Evolutionary conservation across 2,888 invertebrate genomes (phyloP).

Genomic region (Capitulum mitella): DNA sequence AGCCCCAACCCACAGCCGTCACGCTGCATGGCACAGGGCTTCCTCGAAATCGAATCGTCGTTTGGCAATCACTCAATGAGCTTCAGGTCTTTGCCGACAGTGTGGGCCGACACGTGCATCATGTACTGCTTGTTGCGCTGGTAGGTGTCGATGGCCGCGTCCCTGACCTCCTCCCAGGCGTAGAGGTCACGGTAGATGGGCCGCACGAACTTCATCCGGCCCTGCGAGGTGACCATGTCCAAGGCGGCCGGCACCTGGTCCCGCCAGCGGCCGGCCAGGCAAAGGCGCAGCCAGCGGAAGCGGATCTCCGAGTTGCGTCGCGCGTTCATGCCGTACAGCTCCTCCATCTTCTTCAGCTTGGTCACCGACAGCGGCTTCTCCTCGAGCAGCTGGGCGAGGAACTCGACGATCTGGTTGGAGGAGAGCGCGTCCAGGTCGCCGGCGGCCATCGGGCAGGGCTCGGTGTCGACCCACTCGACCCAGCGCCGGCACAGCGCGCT

Average conservation of each 20-base stretch:
- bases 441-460: conserved; percentile 28
- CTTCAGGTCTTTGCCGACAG: conserved; percentile 67
- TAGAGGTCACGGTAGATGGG: conserved; percentile 80
- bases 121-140: conserved; percentile 59
- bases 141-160: conserved; percentile 64
- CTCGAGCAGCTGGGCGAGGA: conserved; percentile 60
- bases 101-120: conserved; percentile 74
- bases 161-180: conserved; percentile 64
- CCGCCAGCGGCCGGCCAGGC: conserved; percentile 56
- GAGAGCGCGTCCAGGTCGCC: conserved; percentile 29
- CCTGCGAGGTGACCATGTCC: conserved; percentile 70
- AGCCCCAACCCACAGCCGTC: too few species aligned
- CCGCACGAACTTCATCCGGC: conserved; percentile 84
- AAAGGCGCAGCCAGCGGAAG: conserved; percentile 40
- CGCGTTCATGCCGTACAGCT: conserved; percentile 56
- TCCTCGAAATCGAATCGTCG: too few species aligned
- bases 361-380: conserved; percentile 48
- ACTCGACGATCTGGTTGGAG: conserved; percentile 49
- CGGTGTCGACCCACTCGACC: conserved; percentile 45
- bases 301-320: conserved; percentile 70
- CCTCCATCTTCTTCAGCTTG: conserved; percentile 56
- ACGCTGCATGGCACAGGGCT: too few species aligned
- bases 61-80: conserved; percentile 42
- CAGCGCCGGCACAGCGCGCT: conserved; percentile 53
- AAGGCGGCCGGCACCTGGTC: conserved; percentile 60